Base-by-base conservation (phyloP, 2,113 vertebrate species). In the Enhydra lutris region DNA sequence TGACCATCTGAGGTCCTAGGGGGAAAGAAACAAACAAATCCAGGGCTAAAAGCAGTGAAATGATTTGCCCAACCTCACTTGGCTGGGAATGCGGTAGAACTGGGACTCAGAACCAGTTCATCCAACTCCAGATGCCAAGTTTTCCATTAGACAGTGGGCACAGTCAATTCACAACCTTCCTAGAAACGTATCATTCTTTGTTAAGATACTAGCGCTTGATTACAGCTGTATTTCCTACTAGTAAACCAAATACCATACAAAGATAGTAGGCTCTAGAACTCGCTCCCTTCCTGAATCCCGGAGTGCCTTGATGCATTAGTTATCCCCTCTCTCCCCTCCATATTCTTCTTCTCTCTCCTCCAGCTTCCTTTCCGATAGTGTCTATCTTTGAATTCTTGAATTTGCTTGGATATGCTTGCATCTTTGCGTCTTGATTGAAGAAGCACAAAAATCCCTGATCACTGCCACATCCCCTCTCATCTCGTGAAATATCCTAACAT, bases 351-450 rank as follows among this genome's bases (percentile, higher is more conserved):
- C 59, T 61, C 20, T 36, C 39, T 91, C 63, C 71, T 83, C 69
- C 47, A 83, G 79, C 20, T 52, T 80, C 34, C 36, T 95, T 96
- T 83, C 63, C n/a, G 14, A 42, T 45, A 34, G 29, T 34, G 14
- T 24, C 21, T 18, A 31, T 50, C 20, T 59, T 85, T 84, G 61
- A 74, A 42, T 78, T 36, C 34, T 76, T 45, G 45, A 52, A 47
- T 89, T 69, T 82, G n/a, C 4, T 23, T 93, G 57, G 50, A 23
- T 87, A 69, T 89, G 26, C 23, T 61, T 89, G 8, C 31, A 84
- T 76, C 26, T 95, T 80, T 93, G 94, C 6, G 63, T 91, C 57
- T 78, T 96, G 57, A 81, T 31, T 45, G 65, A 90, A 94, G 63
- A 69, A 86, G 63, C 36, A 45, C 2, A 52, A 55, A 85, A 67